phyloP scores from a whole-genome alignment of 2,113 vertebrate species.

The Barbus barbus region DNA sequence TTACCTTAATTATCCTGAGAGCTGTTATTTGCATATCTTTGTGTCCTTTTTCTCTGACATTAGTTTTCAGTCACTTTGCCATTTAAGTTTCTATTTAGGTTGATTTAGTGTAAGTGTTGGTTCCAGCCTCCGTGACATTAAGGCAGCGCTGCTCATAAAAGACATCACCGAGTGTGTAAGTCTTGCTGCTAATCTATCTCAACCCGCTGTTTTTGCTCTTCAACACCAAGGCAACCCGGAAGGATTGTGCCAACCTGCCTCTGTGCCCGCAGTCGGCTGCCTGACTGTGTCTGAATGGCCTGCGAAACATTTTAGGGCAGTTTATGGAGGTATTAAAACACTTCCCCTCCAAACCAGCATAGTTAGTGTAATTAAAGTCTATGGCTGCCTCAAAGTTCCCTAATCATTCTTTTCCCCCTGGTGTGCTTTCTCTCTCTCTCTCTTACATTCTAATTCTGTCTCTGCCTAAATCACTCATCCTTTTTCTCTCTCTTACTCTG shows the following conservation, averaged over 20 bases:
- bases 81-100: slow-evolving; percentile 33
- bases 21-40: slow-evolving; percentile 49
- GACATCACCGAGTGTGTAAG: background rate
- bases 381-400: slow-evolving; percentile 3
- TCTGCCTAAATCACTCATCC: background rate
- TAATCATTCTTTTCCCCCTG: slow-evolving; percentile 5
- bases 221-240: background rate
- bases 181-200: slow-evolving; percentile 5
- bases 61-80: slow-evolving; percentile 16
- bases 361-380: slow-evolving; percentile 48
- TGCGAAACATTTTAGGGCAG: background rate
- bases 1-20: slow-evolving; percentile 48
- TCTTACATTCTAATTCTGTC: background rate
- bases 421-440: background rate
- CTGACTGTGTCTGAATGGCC: background rate
- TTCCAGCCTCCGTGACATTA: slow-evolving; percentile 28
- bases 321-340: slow-evolving; percentile 36
- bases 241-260: slow-evolving; percentile 2
- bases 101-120: slow-evolving; percentile 37
- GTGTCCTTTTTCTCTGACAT: slow-evolving; percentile 32
- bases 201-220: slow-evolving; percentile 9
- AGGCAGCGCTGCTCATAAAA: background rate
- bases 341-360: background rate
- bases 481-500: background rate
- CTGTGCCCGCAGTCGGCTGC: background rate